Evolutionary conservation across 2,888 invertebrate species (phyloP).

Genomic region (Globia sparganii): DNA sequence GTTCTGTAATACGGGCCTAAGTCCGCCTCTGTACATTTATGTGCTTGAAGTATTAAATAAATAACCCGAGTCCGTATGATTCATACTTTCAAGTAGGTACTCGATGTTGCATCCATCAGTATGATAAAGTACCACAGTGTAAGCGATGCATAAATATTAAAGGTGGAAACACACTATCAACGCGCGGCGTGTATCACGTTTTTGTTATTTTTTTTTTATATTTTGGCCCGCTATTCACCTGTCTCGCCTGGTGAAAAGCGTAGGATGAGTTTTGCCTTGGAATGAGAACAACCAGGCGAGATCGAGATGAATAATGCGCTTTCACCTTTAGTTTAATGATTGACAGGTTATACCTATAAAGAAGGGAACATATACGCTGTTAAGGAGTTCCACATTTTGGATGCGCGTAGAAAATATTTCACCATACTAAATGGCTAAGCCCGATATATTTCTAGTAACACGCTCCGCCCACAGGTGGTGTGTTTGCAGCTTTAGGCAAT

Average conservation of each 20-base stretch:
- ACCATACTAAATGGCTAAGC: neutral
- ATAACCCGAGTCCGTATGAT: slow-evolving; percentile 40
- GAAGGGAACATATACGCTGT: neutral
- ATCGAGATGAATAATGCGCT: neutral
- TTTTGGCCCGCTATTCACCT: neutral
- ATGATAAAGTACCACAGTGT: slow-evolving; percentile 40
- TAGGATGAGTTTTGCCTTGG: neutral
- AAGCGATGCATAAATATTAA: slow-evolving; percentile 41
- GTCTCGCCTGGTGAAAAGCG: neutral
- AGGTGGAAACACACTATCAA: slow-evolving; percentile 9
- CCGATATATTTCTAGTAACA: neutral
- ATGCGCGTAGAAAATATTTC: neutral
- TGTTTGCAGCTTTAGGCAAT: slow-evolving; percentile 13
- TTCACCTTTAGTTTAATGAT: neutral
- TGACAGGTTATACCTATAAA: neutral
- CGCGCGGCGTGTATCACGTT: no score
- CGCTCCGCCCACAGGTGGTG: neutral
- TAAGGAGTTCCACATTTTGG: neutral
- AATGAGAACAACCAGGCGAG: neutral
- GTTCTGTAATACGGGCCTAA: no score
- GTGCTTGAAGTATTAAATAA: no score
- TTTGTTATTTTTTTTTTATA: neutral
- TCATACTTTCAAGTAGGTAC: slow-evolving; percentile 46
- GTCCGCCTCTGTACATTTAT: no score
- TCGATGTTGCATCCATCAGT: slow-evolving; percentile 33